Evolutionary conservation across 2,797 vertebrate species (phyloP).

Genomic region (Vireo griseus): DNA sequence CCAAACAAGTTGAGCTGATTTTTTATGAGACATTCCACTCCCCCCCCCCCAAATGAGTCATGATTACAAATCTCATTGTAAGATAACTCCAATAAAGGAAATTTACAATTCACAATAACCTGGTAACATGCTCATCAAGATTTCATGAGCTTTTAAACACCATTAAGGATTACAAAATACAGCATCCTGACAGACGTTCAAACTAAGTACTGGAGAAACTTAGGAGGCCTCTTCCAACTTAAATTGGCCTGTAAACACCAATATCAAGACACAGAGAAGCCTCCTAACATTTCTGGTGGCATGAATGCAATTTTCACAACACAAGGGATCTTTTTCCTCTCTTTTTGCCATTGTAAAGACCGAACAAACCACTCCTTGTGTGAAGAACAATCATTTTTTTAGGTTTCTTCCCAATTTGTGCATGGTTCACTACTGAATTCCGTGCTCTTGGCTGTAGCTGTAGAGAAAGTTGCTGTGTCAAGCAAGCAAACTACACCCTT

Average conservation of each 20-base stretch:
- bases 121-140: not conserved
- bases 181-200: not conserved
- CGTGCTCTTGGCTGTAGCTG: not conserved
- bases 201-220: not conserved
- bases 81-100: not conserved
- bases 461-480: not conserved
- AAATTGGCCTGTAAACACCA: not conserved
- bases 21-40: not conserved
- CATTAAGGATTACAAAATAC: not conserved
- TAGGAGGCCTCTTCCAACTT: not conserved
- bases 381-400: not conserved
- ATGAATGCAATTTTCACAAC: not conserved
- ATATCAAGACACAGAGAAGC: not conserved
- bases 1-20: not conserved
- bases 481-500: not conserved
- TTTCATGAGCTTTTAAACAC: constrained; percentile 21
- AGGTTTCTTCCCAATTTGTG: not conserved
- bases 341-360: not conserved
- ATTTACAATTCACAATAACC: not conserved
- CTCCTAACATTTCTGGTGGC: not conserved
- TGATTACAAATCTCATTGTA: not conserved
- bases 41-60: not conserved
- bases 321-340: not conserved
- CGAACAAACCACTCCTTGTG: not conserved
- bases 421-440: not conserved